A percentile compares a stretch with the other conserved stretches of the same genome.
Conservation (phyloP, 2,888 invertebrate species). For the Synergus umbraculus region DNA sequence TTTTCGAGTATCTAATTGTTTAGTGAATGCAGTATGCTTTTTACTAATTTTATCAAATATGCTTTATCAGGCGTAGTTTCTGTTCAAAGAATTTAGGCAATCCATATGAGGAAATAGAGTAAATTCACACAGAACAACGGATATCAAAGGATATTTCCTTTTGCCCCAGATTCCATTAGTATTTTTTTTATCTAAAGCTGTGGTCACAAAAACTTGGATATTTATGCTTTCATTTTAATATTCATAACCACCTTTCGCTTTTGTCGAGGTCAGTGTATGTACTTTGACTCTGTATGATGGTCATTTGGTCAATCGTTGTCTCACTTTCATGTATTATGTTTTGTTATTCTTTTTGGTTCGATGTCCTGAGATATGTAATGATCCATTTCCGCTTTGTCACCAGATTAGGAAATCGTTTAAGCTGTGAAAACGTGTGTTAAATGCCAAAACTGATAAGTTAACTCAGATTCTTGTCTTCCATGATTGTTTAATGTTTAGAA, state of each 20-base stretch:
- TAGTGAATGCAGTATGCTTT: no score
- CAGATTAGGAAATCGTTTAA: not conserved
- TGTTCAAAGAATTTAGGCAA: not conserved
- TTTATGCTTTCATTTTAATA: conserved; percentile 3
- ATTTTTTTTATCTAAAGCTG: not conserved
- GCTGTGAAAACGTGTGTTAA: not conserved
- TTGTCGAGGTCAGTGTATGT: conserved; percentile 5
- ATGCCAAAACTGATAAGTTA: not conserved
- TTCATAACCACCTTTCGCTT: conserved; percentile 7
- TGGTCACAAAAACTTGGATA: not conserved
- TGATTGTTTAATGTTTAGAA: no score
- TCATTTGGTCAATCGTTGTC: not conserved
- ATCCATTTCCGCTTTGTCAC: not conserved
- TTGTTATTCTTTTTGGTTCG: not conserved
- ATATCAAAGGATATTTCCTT: not conserved
- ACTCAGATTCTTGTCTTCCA: not conserved
- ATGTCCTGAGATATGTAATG: not conserved
- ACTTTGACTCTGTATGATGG: not conserved
- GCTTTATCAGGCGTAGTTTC: not conserved
- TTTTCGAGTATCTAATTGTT: no score
- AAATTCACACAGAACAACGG: not conserved
- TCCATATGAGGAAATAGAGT: not conserved
- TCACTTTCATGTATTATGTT: conserved; percentile 6
- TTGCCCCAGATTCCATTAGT: not conserved
- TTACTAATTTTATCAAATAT: no score